Evolutionary conservation across 2,888 invertebrate genomes (phyloP), one percentile per base, ranked within the genome.

Genomic region (Eretmocerus hayati): DNA sequence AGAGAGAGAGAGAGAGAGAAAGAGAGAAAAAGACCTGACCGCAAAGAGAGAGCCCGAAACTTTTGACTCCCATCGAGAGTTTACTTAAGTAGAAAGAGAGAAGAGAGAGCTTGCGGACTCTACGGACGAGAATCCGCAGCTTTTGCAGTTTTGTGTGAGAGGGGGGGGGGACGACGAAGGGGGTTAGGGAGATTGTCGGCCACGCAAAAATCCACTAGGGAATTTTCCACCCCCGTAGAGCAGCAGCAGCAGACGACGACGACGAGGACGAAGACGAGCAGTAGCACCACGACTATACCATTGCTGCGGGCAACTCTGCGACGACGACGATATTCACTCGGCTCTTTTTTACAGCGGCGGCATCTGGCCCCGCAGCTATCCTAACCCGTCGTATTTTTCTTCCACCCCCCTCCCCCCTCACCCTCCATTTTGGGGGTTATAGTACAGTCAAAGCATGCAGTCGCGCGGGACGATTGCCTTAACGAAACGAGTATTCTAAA

Each of bases 401-500:
- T 37, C 32, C 36, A 36, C 30, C 26, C 42, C 26, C 36, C n/a
- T n/a, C n/a, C 36, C 16, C 23, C 40, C 21, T 19, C 21, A 21
- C 21, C 31, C 41, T 15, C 26, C 37, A 21, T 45, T 15, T 42
- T 44, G n/a, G n/a, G n/a, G n/a, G n/a, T 45, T 46, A 40, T 39
- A 37, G 32, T n/a, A n/a, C n/a, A n/a, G n/a, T n/a, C n/a, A n/a
- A n/a, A n/a, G n/a, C n/a, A n/a, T n/a, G n/a, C n/a, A n/a, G n/a
- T 39, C 39, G 30, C 18, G 38, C 40, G 31, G 40, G 50, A 54
- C 58, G 61, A 60, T 60, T 60, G 58, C 58, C 55, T 58, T 62
- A 61, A 62, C 58, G 59, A 58, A 60, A 62, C 59, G 58, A 42
- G 48, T n/a, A n/a, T n/a, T n/a, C 30, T 42, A 53, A 57, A 61